These are phyloP conservation scores for Carabus problematicus DNA, from an alignment of 2,888 invertebrate genomes.

Conservation along the genomic window DNA sequence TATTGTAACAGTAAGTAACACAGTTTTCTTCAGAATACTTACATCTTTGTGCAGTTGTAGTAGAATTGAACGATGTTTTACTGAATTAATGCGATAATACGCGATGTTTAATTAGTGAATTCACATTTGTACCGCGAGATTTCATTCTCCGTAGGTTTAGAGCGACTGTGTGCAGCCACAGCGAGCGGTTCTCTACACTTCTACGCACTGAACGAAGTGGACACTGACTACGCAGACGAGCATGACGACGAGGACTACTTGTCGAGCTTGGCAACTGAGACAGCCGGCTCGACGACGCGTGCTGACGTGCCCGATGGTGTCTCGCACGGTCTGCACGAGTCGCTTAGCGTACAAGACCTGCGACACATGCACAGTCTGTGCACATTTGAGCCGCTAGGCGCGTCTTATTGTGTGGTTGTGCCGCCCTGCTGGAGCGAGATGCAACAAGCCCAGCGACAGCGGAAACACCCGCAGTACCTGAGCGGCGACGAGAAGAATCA, in stretches of 20 bases:
- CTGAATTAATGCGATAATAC: no score
- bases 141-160: constrained; percentile 65
- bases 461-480: constrained; percentile 84
- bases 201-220: constrained; percentile 76
- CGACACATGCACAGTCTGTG: constrained; percentile 76
- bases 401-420: constrained; percentile 83
- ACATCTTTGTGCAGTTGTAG: no score
- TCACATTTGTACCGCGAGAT: no score
- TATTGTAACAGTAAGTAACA: constrained; percentile 78
- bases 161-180: constrained; percentile 85
- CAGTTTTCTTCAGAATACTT: background rate
- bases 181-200: constrained; percentile 82
- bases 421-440: constrained; percentile 94
- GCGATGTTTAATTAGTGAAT: no score
- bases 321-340: constrained; percentile 53
- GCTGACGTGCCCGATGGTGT: constrained; percentile 25
- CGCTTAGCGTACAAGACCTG: constrained; percentile 49
- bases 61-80: no score
- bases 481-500: constrained; percentile 72
- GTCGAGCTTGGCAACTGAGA: constrained; percentile 47
- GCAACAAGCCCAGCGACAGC: constrained; percentile 88
- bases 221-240: constrained; percentile 75
- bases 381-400: constrained; percentile 74
- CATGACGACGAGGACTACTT: constrained; percentile 72
- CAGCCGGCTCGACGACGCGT: background rate